A percentile compares a stretch with the other conserved stretches of the same genome.
Conservation (phyloP, 1,140 invertebrate species). For the Spodoptera frugiperda region DNA sequence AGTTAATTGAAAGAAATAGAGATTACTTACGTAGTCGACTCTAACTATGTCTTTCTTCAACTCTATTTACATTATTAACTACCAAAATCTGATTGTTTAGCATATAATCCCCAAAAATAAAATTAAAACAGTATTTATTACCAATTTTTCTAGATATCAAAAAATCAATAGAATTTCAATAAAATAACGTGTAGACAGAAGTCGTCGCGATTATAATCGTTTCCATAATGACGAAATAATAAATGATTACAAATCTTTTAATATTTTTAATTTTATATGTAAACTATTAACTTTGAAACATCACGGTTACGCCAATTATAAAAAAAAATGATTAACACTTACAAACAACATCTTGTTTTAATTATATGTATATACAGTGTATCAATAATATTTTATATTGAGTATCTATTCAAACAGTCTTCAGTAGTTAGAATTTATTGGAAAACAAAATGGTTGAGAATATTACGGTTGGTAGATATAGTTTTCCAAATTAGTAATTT, state of each 20-base stretch:
- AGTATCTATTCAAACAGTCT: not conserved
- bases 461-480: too few species aligned
- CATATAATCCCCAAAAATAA: not conserved
- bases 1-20: too few species aligned
- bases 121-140: not conserved
- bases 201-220: slow-evolving; percentile 70
- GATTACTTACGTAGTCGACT: too few species aligned
- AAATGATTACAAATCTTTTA: slow-evolving; percentile 50
- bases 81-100: not conserved
- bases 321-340: slow-evolving; percentile 55
- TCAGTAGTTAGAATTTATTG: too few species aligned
- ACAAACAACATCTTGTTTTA: slow-evolving; percentile 50
- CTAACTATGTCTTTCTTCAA: too few species aligned
- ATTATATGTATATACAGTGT: slow-evolving; percentile 32
- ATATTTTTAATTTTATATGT: slow-evolving; percentile 39
- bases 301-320: slow-evolving; percentile 48
- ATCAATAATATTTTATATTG: slow-evolving; percentile 28
- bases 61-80: too few species aligned
- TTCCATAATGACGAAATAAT: slow-evolving; percentile 48
- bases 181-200: slow-evolving; percentile 77
- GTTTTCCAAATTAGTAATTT: too few species aligned
- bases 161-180: slow-evolving; percentile 54
- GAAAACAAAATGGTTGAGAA: too few species aligned
- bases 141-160: not conserved
- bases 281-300: slow-evolving; percentile 28